These are phyloP conservation scores for Torymus texanus DNA, from an alignment of 2,888 invertebrate species.

Conservation along the genomic window DNA sequence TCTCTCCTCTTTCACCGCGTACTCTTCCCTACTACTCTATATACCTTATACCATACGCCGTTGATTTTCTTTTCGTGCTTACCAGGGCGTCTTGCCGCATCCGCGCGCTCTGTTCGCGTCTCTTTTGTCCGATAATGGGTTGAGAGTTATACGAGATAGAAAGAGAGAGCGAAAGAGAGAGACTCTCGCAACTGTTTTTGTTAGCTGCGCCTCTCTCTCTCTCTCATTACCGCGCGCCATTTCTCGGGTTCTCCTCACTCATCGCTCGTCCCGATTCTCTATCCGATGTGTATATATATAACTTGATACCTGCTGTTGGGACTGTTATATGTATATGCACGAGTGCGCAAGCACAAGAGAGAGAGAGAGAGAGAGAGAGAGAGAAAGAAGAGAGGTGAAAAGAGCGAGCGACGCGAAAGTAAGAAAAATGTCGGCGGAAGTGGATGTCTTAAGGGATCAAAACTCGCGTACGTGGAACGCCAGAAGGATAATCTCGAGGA, in stretches of 20 bases:
- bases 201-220: constrained; percentile 1
- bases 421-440: constrained; percentile 26
- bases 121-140: not conserved
- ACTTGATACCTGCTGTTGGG: no score
- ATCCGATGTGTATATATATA: not conserved
- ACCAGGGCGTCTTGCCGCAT: constrained; percentile 8
- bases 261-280: constrained; percentile 9
- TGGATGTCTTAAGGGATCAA: constrained; percentile 37
- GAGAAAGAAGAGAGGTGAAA: no score
- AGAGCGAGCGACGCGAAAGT: no score
- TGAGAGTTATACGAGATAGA: no score
- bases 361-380: not conserved
- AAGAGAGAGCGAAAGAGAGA: no score
- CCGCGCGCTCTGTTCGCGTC: not conserved
- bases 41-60: not conserved
- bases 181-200: not conserved
- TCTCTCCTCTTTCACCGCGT: no score
- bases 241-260: not conserved
- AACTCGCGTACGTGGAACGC: constrained; percentile 25
- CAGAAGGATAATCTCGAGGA: constrained; percentile 21
- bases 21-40: no score
- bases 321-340: not conserved
- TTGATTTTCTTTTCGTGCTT: constrained; percentile 31
- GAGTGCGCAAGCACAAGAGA: not conserved
- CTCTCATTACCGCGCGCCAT: constrained; percentile 22